Base-by-base conservation (phyloP, 1,140 invertebrate species). In the Spodoptera frugiperda region DNA sequence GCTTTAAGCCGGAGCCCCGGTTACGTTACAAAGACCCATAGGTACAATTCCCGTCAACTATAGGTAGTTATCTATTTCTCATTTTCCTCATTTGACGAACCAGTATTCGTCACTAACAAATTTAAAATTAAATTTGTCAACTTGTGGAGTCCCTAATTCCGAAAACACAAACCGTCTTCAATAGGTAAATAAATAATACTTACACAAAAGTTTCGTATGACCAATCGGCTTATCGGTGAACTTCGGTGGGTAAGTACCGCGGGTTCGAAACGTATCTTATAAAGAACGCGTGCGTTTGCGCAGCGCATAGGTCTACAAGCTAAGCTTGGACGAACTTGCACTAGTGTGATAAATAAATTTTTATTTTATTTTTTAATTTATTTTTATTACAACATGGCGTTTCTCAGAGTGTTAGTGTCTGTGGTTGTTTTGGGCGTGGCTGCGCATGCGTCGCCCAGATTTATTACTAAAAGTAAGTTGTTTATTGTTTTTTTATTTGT, bases 241-340 rank as follows among this genome's bases (percentile, higher is more conserved):
- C 25, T 15, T 53, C 14, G 9, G 21, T 15, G 65, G 65, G 46
- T 25, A 68, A 68, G 65, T 51, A 68, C 65, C 65, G 65, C 21
- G 48, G 39, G 21, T 25, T 53, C 25, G 46, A 30, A 12, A 65
- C 8, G 9, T 33, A 68, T 68, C 65, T 68, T 33, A 68, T 68
- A 68, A 68, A 53, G 21, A 53, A 68, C n/a, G 48, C 4, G n/a
- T 21, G 25, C 65, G 8, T 6, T 3, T n/a, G 1, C 2, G 8
- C 48, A 51, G 48, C 48, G 30, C 65, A 68, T 8, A 53, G 65
- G 21, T 11, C 48, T 5, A 17, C 10, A 15, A 49, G 33, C 33
- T 33, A 15, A 63, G 59, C 59, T 57, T 17, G 54, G 10, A 44
- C 10, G 17, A 17, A 63, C 15, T 44, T 44, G 44, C 33, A 44